Evolutionary conservation across 2,888 invertebrate species (phyloP).

Genomic region (Tridacna gigas): DNA sequence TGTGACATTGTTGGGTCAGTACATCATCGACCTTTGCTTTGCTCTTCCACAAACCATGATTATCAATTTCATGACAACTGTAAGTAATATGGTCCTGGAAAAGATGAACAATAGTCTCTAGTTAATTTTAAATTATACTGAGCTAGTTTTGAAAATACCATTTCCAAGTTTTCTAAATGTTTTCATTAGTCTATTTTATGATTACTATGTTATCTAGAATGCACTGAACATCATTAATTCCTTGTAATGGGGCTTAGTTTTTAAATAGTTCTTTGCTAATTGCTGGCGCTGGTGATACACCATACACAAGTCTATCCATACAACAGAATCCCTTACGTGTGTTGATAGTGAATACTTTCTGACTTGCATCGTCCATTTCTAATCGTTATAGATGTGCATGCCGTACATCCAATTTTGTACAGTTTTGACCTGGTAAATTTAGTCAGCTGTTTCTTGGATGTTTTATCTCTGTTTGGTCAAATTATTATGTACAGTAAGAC

Average conservation of each 20-base stretch:
- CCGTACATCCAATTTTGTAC: too few relatives aligned
- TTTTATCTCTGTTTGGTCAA: too few relatives aligned
- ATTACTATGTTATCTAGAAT: constrained; percentile 14
- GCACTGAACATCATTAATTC: constrained; percentile 21
- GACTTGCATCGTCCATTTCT: neutral
- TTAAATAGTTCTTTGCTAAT: constrained; percentile 66
- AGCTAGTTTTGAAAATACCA: constrained; percentile 1
- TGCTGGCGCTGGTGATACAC: constrained; percentile 61
- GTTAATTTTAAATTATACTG: constrained; percentile 6
- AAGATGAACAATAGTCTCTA: too few relatives aligned
- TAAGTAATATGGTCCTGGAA: constrained; percentile 22
- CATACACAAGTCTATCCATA: constrained; percentile 43
- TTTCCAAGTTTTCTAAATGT: constrained; percentile 13
- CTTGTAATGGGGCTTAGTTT: too few relatives aligned
- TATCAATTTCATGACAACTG: constrained; percentile 44
- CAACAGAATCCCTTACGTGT: too few relatives aligned
- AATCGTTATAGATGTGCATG: too few relatives aligned
- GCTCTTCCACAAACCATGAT: constrained; percentile 34
- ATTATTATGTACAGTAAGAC: too few relatives aligned
- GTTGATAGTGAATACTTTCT: constrained; percentile 30
- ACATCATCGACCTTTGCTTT: constrained; percentile 36
- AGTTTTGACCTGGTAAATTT: too few relatives aligned
- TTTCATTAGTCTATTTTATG: constrained; percentile 13
- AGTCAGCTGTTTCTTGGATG: too few relatives aligned
- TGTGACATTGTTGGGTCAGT: constrained; percentile 11